phyloP scores from a whole-genome alignment of 2,888 invertebrate genomes.

The Meteorus colon region DNA sequence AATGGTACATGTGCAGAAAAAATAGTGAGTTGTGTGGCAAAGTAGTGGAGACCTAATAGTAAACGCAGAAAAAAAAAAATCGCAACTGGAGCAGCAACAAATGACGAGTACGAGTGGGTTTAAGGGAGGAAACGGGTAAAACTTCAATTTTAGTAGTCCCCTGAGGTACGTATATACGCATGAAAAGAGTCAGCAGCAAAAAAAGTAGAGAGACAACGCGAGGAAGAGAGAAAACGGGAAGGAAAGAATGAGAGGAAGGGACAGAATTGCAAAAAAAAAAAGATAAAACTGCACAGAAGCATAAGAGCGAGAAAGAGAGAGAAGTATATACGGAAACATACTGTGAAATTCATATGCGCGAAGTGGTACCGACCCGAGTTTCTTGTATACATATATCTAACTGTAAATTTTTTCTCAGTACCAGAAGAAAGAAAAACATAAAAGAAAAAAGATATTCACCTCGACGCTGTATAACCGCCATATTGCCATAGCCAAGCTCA shows the following conservation, averaged over 20 bases:
- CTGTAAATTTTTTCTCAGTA: conserved; percentile 17
- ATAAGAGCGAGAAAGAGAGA: conserved; percentile 34
- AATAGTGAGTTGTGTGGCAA: conserved; percentile 9
- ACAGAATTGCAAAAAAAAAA: conserved; percentile 27
- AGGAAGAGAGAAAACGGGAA: not conserved
- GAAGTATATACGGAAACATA: conserved; percentile 34
- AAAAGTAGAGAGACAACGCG: conserved; percentile 18
- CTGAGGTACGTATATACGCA: conserved; percentile 31
- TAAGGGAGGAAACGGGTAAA: conserved; percentile 22
- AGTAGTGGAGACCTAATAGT: conserved; percentile 10
- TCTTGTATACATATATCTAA: conserved; percentile 43
- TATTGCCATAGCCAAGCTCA: no score
- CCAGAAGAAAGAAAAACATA: conserved; percentile 20
- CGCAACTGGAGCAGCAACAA: conserved; percentile 28
- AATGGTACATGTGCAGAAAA: conserved; percentile 15
- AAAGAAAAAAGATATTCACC: conserved; percentile 29
- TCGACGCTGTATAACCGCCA: not conserved
- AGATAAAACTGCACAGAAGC: not conserved
- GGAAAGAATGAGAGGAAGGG: conserved; percentile 37
- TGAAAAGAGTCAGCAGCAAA: conserved; percentile 25
- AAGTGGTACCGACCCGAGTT: conserved; percentile 52
- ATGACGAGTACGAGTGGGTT: conserved; percentile 33
- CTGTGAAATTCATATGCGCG: conserved; percentile 54
- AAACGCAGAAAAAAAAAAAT: conserved; percentile 27
- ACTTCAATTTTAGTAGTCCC: conserved; percentile 39